Evolutionary conservation across 2,888 invertebrate genomes (phyloP).

Genomic region (Scaptomyza reducta): DNA sequence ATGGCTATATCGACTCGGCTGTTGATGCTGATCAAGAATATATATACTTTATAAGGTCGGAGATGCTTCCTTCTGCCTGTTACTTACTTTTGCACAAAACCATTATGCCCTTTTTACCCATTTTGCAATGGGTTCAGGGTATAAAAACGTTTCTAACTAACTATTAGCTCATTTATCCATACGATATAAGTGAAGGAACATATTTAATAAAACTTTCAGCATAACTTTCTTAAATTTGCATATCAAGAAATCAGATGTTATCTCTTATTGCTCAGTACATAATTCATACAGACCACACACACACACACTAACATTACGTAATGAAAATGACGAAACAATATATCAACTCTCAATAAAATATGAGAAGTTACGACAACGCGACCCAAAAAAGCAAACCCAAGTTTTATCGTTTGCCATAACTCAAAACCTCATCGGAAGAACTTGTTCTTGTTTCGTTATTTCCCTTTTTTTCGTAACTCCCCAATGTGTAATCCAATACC

Average conservation of each 20-base stretch:
- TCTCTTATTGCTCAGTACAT: constrained; percentile 39
- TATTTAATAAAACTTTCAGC: no score
- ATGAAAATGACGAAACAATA: constrained; percentile 71
- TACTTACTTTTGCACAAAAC: no score
- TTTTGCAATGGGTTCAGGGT: no score
- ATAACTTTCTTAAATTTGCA: constrained; percentile 37
- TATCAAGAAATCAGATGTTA: constrained; percentile 15
- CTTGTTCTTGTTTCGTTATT: neutral
- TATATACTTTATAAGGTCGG: no score
- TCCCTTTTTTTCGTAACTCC: no score
- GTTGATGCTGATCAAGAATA: no score
- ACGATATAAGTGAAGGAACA: constrained; percentile 24
- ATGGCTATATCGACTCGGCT: no score
- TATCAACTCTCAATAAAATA: constrained; percentile 68
- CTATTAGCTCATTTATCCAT: neutral
- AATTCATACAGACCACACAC: constrained; percentile 38
- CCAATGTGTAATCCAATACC: constrained; percentile 61
- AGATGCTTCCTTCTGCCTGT: no score
- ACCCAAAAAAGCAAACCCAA: constrained; percentile 28
- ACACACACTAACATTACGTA: constrained; percentile 39
- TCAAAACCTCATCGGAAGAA: constrained; percentile 54
- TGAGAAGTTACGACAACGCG: constrained; percentile 53
- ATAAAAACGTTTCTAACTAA: neutral
- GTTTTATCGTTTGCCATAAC: constrained; percentile 67
- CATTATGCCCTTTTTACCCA: no score